phyloP scores from a whole-genome alignment of 2,113 vertebrate species.

The Ciconia maguari region DNA sequence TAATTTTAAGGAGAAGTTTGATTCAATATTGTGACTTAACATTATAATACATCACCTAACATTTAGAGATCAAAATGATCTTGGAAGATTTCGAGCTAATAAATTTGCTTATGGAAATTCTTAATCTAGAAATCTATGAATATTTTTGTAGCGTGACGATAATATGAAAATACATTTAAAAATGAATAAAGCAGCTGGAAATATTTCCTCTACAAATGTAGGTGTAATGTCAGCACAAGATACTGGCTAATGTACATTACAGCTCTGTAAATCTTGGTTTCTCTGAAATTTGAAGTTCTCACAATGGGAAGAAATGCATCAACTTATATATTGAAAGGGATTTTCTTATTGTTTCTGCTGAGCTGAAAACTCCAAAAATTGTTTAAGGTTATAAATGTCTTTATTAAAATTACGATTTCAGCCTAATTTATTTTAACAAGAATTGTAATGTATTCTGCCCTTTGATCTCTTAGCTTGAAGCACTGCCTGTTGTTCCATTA shows the following conservation, averaged over 20 bases:
- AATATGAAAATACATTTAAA: background rate
- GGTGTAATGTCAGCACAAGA: background rate
- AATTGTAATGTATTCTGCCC: constrained; percentile 78
- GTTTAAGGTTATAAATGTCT: constrained; percentile 69
- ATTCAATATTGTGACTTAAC: background rate
- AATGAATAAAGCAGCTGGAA: background rate
- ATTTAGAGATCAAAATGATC: background rate
- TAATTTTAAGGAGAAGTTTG: background rate
- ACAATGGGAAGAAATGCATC: constrained; percentile 2
- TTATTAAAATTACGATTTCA: constrained; percentile 76
- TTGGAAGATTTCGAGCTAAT: background rate
- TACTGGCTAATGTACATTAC: background rate
- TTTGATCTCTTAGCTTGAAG: constrained; percentile 81
- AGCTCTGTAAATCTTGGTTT: background rate
- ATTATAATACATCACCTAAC: background rate
- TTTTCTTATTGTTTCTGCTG: constrained; percentile 48
- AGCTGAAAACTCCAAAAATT: constrained; percentile 43
- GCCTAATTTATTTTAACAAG: constrained; percentile 80
- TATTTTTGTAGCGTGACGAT: background rate
- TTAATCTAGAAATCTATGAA: background rate
- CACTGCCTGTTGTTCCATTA: constrained; percentile 82
- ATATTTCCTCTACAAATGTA: background rate
- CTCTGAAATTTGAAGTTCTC: constrained; percentile 19
- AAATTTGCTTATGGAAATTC: background rate
- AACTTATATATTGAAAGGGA: constrained; percentile 12